Evolutionary conservation across 2,113 vertebrate genomes (phyloP), one percentile per base, ranked within the genome.

Genomic region (Apistogramma diplotaenia): DNA sequence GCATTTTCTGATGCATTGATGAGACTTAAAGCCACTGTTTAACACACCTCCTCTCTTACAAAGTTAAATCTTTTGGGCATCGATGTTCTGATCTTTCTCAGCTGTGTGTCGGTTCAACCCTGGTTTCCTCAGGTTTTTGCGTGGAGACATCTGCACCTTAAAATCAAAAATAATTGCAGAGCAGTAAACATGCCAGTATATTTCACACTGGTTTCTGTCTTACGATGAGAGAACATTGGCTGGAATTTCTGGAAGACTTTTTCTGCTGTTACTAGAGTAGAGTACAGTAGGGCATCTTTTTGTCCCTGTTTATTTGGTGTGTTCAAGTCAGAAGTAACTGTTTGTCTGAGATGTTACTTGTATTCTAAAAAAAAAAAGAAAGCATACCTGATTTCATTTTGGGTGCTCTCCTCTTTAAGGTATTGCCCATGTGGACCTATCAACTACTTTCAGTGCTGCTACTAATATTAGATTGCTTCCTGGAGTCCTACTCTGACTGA

Each of bases 1-100:
- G 67, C 57, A 54, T 89, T 77, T 76, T 49, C 46, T 72, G 16
- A 62, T 33, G n/a, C n/a, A n/a, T 76, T 57, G 58, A 35, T 60
- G 19, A 37, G 59, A 21, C 35, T 37, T 61, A 18, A 72, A 53
- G 12, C 8, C 15, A 55, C 29, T 67, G 25, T 70, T 9, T 59
- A 16, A 53, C 19, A 53, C 53, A 35, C 67, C n/a, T 74, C 25
- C 19, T 35, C 16, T 35, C 46, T 49, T 79, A n/a, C 58, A 58
- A 33, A 56, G 27, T 81, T 13, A 2, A 5, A 61, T 27, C 61
- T 40, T 40, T 12, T 49, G 67, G 27, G 56, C 70, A 49, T 60
- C 25, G 4, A 37, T 77, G 73, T 71, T 21, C 19, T 75, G 13
- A 61, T 73, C 1, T 4, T 79, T 60, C 29, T 67, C 43, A 80